Conservation (phyloP, 2,113 vertebrate species). For the Porphyrio hochstetteri region DNA sequence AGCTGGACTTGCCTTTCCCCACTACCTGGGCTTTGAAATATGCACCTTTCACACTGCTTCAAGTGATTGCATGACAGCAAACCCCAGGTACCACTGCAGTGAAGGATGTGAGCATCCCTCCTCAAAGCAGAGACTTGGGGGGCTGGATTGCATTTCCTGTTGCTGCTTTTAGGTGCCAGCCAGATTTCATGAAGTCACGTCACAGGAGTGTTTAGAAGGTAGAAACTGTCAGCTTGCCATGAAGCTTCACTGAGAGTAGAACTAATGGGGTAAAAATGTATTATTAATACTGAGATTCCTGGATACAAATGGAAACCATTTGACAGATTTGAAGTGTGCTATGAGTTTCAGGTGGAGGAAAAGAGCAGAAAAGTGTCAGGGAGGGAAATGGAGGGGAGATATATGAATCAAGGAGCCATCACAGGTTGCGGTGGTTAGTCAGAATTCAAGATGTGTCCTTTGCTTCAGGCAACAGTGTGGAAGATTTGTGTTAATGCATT, state of each 20-base stretch:
- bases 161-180: background rate
- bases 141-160: background rate
- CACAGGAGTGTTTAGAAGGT: background rate
- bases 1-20: background rate
- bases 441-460: background rate
- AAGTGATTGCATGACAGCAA: background rate
- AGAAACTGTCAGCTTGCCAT: background rate
- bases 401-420: background rate
- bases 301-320: background rate
- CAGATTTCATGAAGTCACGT: background rate
- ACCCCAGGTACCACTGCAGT: background rate
- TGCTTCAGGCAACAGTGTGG: background rate
- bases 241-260: conserved; percentile 10
- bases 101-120: background rate
- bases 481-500: background rate
- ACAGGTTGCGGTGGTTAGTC: background rate
- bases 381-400: background rate
- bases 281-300: conserved; percentile 28
- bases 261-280: conserved; percentile 33
- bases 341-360: background rate
- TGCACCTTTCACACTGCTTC: background rate
- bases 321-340: background rate
- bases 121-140: background rate
- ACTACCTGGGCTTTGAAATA: background rate
- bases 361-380: background rate